Evolutionary conservation across 2,797 vertebrate species (phyloP).

Genomic region (Schizothorax lantsangensis): DNA sequence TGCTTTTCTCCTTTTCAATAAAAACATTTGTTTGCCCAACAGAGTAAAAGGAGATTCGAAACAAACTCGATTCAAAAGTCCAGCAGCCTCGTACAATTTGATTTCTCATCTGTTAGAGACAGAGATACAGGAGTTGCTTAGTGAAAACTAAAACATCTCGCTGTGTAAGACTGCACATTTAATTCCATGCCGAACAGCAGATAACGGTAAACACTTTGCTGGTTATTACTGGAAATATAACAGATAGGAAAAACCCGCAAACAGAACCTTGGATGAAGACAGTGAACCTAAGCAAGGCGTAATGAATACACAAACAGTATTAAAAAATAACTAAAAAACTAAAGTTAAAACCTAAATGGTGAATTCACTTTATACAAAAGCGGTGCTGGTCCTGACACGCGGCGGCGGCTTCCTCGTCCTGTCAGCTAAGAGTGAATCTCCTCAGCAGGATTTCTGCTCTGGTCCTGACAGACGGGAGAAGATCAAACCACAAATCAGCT

Average conservation of each 20-base stretch:
- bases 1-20: not conserved
- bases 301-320: not conserved
- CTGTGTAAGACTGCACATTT: not conserved
- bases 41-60: not conserved
- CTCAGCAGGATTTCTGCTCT: constrained; percentile 78
- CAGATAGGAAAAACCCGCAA: constrained; percentile 4
- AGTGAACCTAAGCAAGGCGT: constrained; percentile 21
- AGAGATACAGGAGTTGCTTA: not conserved
- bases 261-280: constrained; percentile 25
- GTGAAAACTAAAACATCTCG: not conserved
- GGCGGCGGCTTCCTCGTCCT: constrained; percentile 34
- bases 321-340: not conserved
- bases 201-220: not conserved
- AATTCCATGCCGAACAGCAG: not conserved
- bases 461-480: constrained; percentile 69
- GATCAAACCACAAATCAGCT: not conserved
- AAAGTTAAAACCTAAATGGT: constrained; percentile 26
- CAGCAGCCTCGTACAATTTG: not conserved
- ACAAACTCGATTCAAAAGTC: not conserved
- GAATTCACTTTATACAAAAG: constrained; percentile 58
- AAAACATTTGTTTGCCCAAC: not conserved
- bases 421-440: constrained; percentile 74
- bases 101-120: not conserved
- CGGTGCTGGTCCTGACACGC: constrained; percentile 65
- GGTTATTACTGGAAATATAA: constrained; percentile 41